Conservation (phyloP, 2,888 invertebrate species). For the Polietes domitor region DNA sequence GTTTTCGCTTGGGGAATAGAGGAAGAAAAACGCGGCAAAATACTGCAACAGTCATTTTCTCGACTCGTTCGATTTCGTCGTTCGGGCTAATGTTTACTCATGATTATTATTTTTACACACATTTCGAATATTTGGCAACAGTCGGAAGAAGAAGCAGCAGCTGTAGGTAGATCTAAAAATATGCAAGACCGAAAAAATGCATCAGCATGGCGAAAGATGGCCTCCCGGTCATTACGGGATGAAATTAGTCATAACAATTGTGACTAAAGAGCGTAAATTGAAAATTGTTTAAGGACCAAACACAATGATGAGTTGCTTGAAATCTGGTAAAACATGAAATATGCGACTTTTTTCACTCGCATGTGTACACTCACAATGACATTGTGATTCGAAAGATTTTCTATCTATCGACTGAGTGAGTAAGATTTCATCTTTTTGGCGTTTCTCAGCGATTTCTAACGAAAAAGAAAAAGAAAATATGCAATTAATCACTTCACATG, state of each 20-base stretch:
- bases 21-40: background rate
- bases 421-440: background rate
- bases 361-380: background rate
- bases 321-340: background rate
- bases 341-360: background rate
- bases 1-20: background rate
- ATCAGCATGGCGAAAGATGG: slow-evolving; percentile 3
- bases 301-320: background rate
- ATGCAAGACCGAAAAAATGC: background rate
- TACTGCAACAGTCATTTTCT: background rate
- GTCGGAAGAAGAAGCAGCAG: slow-evolving; percentile 6
- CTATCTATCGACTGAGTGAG: background rate
- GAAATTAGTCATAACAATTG: slow-evolving; percentile 6
- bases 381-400: background rate
- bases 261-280: background rate
- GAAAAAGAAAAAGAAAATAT: background rate
- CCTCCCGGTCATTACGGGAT: background rate
- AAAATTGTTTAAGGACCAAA: background rate
- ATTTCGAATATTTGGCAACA: slow-evolving; percentile 23
- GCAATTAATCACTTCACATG: slow-evolving; percentile 5
- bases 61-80: background rate
- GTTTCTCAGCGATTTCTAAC: background rate
- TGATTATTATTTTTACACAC: slow-evolving; percentile 43
- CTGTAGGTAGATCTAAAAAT: background rate
- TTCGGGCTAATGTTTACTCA: slow-evolving; percentile 29